Evolutionary conservation across 2,888 invertebrate species (phyloP).

Genomic region (Neoaliturus tenellus): DNA sequence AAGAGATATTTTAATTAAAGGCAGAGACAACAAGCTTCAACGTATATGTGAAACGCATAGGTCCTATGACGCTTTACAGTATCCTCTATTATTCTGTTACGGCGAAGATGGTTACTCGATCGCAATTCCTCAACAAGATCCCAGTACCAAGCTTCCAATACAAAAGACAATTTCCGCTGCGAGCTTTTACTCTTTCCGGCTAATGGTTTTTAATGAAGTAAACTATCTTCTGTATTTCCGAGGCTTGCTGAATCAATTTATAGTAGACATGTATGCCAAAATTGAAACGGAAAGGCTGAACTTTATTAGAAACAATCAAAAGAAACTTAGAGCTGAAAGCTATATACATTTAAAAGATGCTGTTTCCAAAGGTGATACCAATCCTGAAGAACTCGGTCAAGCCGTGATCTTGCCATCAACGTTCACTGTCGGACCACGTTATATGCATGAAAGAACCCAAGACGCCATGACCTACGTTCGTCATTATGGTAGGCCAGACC

Average conservation of each 20-base stretch:
- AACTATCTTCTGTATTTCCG: background rate
- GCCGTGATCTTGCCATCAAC: conserved; percentile 66
- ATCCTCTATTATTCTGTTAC: conserved; percentile 68
- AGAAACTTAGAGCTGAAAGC: conserved; percentile 62
- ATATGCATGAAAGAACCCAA: conserved; percentile 70
- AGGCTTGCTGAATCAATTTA: conserved; percentile 57
- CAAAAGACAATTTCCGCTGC: conserved; percentile 60
- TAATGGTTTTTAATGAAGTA: conserved; percentile 60
- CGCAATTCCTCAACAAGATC: conserved; percentile 56
- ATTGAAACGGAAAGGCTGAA: conserved; percentile 61
- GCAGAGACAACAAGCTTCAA: conserved; percentile 57
- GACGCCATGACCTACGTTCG: conserved; percentile 70
- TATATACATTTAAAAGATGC: conserved; percentile 66
- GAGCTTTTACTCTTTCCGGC: conserved; percentile 64
- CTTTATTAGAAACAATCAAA: conserved; percentile 61
- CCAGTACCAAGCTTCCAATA: conserved; percentile 42
- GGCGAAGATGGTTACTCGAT: conserved; percentile 68
- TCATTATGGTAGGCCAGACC: conserved; percentile 69
- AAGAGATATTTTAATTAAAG: conserved; percentile 63
- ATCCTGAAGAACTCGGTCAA: conserved; percentile 58
- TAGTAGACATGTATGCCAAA: conserved; percentile 61
- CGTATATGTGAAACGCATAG: conserved; percentile 62
- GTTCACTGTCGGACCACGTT: conserved; percentile 69
- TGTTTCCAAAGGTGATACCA: conserved; percentile 49
- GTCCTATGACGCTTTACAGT: conserved; percentile 67